Evolutionary conservation across 2,888 invertebrate species (phyloP), one percentile per base, ranked within the genome.

Genomic region (Melieria crassipennis): DNA sequence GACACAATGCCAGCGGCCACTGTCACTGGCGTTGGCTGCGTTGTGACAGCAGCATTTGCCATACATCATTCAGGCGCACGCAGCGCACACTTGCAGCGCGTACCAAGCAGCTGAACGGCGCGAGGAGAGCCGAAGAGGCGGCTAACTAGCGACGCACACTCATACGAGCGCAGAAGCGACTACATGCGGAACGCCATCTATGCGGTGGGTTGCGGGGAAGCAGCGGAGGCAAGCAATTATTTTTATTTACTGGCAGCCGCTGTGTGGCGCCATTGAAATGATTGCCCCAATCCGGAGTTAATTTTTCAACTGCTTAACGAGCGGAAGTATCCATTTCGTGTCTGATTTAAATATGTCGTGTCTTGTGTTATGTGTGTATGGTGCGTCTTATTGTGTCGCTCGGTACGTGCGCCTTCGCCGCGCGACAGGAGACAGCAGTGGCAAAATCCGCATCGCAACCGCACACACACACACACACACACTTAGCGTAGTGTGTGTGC

Each of bases 301-400:
- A 84, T 84, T 84, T 83, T 83, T 83, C 83, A 84, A 81, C 81
- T 83, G 83, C 81, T 83, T 82, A 84, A 84, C 83, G 83, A 82
- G 83, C 84, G 84, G 84, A 84, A 84, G 83, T 82, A 82, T 79
- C 79, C 82, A 81, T 82, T 83, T 82, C 81, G 83, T 80, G 72
- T 79, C 80, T 81, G 83, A 84, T 84, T 83, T 83, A 83, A 83
- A 83, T 79, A 83, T 70, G 70, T 70, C 65, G 47, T 55, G 61
- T 50, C 65, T 56, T 69, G 73, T 6, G 13, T 64, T 58, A 13
- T 56, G 48, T 68, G 64, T 57, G 64, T 56, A 16, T 58, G 48
- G 48, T 70, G 66, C 66, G 70, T 6, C 48, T 43, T 13, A 13
- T 45, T 47, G 46, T 46, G 61, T 61, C 68, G 50, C 13, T 9